phyloP scores from a whole-genome alignment of 2,797 vertebrate genomes.

The Sebastiscus tertius region DNA sequence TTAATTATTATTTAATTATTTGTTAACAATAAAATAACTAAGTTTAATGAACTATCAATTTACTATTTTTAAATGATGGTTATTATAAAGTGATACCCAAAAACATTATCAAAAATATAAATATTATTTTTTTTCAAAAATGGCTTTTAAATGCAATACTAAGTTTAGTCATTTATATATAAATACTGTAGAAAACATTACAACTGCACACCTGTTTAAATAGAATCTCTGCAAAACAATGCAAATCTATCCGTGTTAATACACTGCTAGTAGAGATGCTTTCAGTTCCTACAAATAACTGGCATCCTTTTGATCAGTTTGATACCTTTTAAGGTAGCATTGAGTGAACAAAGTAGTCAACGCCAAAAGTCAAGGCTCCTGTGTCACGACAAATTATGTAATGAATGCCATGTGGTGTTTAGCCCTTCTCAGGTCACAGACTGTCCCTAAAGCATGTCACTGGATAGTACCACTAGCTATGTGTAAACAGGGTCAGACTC shows the following conservation, averaged over 20 bases:
- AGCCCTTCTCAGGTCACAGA: slow-evolving; percentile 64
- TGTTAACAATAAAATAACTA: no score
- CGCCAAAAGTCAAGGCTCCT: slow-evolving; percentile 36
- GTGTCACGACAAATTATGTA: slow-evolving; percentile 64
- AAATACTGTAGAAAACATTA: neutral
- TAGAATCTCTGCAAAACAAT: neutral
- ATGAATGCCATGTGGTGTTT: slow-evolving; percentile 56
- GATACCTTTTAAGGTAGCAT: slow-evolving; percentile 57
- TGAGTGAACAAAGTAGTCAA: slow-evolving; percentile 57
- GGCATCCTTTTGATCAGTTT: slow-evolving; percentile 20
- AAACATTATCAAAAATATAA: neutral
- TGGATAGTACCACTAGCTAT: slow-evolving; percentile 46
- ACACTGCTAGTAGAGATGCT: neutral
- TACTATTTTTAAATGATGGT: no score
- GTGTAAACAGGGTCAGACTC: slow-evolving; percentile 65
- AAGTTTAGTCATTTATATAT: neutral
- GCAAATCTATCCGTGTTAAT: neutral
- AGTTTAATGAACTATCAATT: no score
- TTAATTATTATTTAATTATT: no score
- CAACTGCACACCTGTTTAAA: neutral
- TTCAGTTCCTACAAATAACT: slow-evolving; percentile 2
- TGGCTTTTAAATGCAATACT: neutral
- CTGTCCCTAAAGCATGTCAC: slow-evolving; percentile 62
- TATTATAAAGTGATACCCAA: no score
- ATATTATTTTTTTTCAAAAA: neutral